Evolutionary conservation across 2,797 vertebrate species (phyloP).

Genomic region (Galago senegalensis): DNA sequence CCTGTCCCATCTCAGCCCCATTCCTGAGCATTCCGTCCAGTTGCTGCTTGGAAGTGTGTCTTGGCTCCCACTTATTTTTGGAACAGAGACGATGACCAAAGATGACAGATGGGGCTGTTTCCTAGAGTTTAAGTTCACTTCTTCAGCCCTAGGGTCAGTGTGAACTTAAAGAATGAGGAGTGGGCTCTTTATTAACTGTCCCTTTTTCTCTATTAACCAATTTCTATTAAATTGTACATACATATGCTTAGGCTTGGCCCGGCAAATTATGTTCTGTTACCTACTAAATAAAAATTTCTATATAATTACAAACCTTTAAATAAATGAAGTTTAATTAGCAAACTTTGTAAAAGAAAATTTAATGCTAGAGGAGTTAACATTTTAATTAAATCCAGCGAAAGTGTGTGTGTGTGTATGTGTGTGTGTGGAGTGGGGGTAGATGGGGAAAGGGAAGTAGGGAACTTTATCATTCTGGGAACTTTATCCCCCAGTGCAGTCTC

Average conservation of each 20-base stretch:
- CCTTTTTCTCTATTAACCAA: conserved; percentile 10
- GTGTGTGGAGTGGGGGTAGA: no score
- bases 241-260: neutral
- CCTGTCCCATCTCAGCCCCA: neutral
- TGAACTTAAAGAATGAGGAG: conserved; percentile 6
- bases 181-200: neutral
- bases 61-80: conserved; percentile 60
- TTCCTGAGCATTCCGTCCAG: neutral
- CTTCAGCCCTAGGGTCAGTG: neutral
- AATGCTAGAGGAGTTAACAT: neutral
- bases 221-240: conserved; percentile 33
- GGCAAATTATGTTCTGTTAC: conserved; percentile 10
- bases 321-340: conserved; percentile 35
- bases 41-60: conserved; percentile 15
- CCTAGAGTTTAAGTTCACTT: neutral
- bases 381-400: neutral
- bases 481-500: neutral
- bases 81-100: conserved; percentile 25
- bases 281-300: conserved; percentile 40
- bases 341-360: conserved; percentile 12
- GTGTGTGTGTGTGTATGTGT: neutral
- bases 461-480: neutral
- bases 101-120: conserved; percentile 45
- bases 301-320: conserved; percentile 29
- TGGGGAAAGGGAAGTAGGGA: neutral